Conservation (phyloP, 1,140 invertebrate genomes). For the Armadillidium nasatum region DNA sequence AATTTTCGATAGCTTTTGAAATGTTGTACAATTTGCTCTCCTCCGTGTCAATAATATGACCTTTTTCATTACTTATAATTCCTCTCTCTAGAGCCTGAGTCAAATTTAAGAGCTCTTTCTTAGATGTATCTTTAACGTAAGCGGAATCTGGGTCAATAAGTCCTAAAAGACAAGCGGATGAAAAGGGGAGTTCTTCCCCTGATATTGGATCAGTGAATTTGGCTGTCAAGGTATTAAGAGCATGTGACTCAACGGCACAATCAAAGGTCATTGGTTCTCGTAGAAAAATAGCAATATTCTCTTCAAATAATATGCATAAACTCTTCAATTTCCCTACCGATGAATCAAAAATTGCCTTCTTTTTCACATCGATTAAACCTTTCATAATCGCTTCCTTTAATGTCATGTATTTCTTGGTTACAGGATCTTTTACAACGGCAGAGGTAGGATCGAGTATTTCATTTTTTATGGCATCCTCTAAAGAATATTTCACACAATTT, state of each 20-base stretch:
- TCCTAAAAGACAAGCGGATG: slow-evolving; percentile 74
- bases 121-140: slow-evolving; percentile 77
- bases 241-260: slow-evolving; percentile 66
- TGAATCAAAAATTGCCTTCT: slow-evolving; percentile 63
- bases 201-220: slow-evolving; percentile 69
- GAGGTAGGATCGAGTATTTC: slow-evolving; percentile 70
- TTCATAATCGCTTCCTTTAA: slow-evolving; percentile 66
- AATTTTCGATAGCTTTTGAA: slow-evolving; percentile 66
- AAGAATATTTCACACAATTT: slow-evolving; percentile 60
- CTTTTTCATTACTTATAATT: slow-evolving; percentile 78
- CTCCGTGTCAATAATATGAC: slow-evolving; percentile 72
- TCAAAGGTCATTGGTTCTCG: slow-evolving; percentile 69
- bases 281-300: slow-evolving; percentile 64
- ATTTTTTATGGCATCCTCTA: slow-evolving; percentile 71
- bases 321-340: slow-evolving; percentile 61
- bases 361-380: slow-evolving; percentile 64
- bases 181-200: slow-evolving; percentile 66
- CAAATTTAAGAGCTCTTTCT: slow-evolving; percentile 73
- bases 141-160: slow-evolving; percentile 81
- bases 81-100: slow-evolving; percentile 79
- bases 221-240: slow-evolving; percentile 66
- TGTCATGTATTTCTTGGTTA: slow-evolving; percentile 65
- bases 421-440: slow-evolving; percentile 71
- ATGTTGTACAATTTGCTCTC: slow-evolving; percentile 74
- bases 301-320: slow-evolving; percentile 67